Conservation (phyloP, 2,113 vertebrate genomes). For the Peromyscus leucopus region DNA sequence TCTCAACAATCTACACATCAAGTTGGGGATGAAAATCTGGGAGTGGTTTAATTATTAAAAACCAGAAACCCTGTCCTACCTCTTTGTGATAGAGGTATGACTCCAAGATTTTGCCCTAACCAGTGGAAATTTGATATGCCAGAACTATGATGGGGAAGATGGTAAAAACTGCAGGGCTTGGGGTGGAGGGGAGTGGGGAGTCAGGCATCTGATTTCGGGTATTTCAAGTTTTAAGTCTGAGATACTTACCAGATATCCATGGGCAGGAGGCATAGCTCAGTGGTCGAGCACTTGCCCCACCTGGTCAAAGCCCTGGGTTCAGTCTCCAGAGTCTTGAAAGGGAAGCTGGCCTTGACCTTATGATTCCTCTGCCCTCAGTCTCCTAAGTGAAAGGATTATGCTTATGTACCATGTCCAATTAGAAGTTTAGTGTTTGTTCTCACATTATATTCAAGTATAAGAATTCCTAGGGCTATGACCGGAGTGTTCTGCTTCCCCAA, state of each 20-base stretch:
- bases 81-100: not conserved
- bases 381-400: not conserved
- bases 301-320: not conserved
- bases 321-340: not conserved
- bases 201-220: not conserved
- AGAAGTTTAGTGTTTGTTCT: conserved; percentile 2
- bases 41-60: not conserved
- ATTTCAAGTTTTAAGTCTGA: not conserved
- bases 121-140: not conserved
- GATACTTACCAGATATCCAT: not conserved
- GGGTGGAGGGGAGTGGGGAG: too few species aligned
- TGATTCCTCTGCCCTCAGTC: not conserved
- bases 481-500: not conserved
- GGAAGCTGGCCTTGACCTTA: not conserved
- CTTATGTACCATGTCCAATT: not conserved
- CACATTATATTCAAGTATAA: not conserved
- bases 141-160: not conserved
- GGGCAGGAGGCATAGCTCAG: not conserved
- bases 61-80: not conserved
- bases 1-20: not conserved
- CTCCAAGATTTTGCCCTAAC: not conserved
- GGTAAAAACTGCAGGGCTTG: not conserved
- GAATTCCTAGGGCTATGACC: not conserved
- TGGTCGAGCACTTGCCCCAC: not conserved
- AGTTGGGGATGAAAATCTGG: not conserved